phyloP scores from a whole-genome alignment of 2,113 vertebrate species.

The Lamprologus lemairii region DNA sequence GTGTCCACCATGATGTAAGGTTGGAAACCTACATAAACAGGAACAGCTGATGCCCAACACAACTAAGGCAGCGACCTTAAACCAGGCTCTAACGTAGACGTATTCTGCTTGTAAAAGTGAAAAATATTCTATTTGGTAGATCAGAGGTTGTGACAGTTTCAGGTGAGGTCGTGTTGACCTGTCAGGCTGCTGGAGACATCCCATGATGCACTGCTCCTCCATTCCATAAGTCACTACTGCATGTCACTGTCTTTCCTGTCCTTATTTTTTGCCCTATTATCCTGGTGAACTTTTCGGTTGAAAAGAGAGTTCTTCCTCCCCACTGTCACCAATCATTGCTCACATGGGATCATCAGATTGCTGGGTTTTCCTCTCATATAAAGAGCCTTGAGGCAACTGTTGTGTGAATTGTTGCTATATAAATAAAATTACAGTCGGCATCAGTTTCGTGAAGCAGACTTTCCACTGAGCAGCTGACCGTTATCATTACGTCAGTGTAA shows the following conservation, averaged over 20 bases:
- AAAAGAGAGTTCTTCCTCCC: background rate
- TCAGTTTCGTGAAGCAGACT: background rate
- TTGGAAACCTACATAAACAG: background rate
- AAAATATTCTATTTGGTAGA: background rate
- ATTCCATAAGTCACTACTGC: background rate
- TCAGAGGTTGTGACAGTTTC: background rate
- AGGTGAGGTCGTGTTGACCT: background rate
- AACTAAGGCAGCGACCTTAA: background rate
- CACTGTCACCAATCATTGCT: background rate
- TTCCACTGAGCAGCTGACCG: background rate
- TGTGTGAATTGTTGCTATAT: background rate
- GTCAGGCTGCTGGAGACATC: background rate
- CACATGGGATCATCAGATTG: background rate
- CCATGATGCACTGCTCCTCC: background rate
- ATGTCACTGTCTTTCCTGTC: background rate
- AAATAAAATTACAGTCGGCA: background rate
- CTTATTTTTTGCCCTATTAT: background rate
- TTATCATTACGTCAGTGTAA: background rate
- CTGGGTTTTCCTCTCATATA: background rate
- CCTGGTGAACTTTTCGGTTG: rapidly evolving
- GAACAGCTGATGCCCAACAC: background rate
- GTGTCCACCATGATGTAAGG: background rate
- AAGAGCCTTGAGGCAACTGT: background rate
- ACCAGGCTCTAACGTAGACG: background rate
- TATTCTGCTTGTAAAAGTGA: background rate